phyloP scores from a whole-genome alignment of 2,888 invertebrate species.

The Phortica magna region DNA sequence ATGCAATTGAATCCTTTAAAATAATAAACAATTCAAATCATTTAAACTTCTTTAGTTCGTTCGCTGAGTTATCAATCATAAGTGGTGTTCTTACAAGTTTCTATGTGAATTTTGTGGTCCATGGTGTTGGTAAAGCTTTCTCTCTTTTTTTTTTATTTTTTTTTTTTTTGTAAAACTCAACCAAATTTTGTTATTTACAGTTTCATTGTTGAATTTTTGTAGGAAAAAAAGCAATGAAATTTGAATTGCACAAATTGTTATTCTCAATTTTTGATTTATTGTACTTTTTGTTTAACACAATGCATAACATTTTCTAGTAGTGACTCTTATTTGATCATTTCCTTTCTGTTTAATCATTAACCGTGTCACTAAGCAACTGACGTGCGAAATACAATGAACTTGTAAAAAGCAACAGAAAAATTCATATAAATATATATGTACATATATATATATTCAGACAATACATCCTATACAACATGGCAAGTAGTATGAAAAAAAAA shows the following conservation, averaged over 20 bases:
- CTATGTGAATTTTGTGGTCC: conserved; percentile 54
- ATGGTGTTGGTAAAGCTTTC: conserved; percentile 61
- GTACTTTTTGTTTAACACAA: conserved; percentile 61
- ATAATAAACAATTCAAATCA: too few species aligned
- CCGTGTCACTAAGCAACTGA: conserved; percentile 32
- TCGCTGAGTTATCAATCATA: not conserved
- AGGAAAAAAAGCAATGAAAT: conserved; percentile 65
- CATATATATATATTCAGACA: conserved; percentile 42
- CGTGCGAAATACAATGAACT: conserved; percentile 22
- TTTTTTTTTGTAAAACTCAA: too few species aligned
- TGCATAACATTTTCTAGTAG: conserved; percentile 38
- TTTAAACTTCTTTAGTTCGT: not conserved
- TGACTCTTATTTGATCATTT: conserved; percentile 32
- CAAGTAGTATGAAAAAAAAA: conserved; percentile 58
- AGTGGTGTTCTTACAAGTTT: conserved; percentile 29
- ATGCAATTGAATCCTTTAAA: too few species aligned
- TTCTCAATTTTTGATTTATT: conserved; percentile 76
- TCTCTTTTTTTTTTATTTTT: not conserved
- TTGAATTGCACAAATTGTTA: conserved; percentile 78
- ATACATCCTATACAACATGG: conserved; percentile 43
- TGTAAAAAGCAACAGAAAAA: conserved; percentile 37
- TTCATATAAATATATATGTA: conserved; percentile 51
- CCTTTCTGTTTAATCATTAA: conserved; percentile 51
- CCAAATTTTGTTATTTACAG: not conserved
- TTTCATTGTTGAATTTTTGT: not conserved